Evolutionary conservation across 2,113 vertebrate species (phyloP), one percentile per base, ranked within the genome.

Genomic region (Hiodon tergisus): DNA sequence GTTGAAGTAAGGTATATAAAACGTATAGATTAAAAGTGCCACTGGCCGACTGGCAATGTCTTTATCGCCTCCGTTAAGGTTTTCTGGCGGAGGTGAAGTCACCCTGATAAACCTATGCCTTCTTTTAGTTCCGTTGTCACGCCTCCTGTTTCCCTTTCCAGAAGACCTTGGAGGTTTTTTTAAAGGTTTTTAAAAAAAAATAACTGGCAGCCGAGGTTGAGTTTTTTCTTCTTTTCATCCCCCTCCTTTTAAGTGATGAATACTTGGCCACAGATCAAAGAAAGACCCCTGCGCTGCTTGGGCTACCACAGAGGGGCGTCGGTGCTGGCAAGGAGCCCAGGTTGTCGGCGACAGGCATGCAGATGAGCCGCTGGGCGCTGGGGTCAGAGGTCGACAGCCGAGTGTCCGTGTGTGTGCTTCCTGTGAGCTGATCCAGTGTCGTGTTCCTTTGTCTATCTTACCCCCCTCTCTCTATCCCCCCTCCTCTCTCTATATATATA

Each of bases 261-360:
- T 94, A 92, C 91, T 92, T 98, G 95, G 94, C 92, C 67, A 0
- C 62, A 85, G 90, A 96, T 98, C 90, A 97, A 92, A 95, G 93
- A 57, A 82, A 71, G 86, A 88, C 82, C 87, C 87, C 73, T 84
- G 90, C 83, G 87, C 89, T 84, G 92, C 92, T 84, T 88, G 93
- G 92, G 91, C 92, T 87, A 90, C 93, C 90, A 84, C 90, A 85
- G 78, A 90, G 90, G 91, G 93, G 92, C 83, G 79, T 86, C 81
- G 88, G 86, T 82, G 83, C 85, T 94, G 94, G 94, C 89, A 1
- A 8, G 0, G 78, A 31, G 83, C 94, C 94, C 89, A 81, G 90
- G 87, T 80, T 88, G 87, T 82, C 82, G 16, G 88, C 78, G 88
- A 92, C 85, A 83, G 92, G 90, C 91, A 83, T 83, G 86, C 76